Evolutionary conservation across 1,140 invertebrate genomes (phyloP).

Genomic region (Drosophila bifasciata): DNA sequence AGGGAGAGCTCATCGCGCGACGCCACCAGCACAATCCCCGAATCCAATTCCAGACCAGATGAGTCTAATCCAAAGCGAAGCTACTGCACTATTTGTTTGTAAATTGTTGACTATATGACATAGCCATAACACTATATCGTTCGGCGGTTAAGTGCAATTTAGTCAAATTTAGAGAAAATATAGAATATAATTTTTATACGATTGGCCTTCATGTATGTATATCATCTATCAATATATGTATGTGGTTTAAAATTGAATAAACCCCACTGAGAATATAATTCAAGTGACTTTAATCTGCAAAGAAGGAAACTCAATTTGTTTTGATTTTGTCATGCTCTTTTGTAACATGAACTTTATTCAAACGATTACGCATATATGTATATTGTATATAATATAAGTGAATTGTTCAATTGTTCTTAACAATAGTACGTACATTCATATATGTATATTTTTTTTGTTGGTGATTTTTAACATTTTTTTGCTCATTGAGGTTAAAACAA

Average conservation of each 20-base stretch:
- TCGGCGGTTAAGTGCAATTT: constrained; percentile 53
- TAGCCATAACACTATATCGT: constrained; percentile 8
- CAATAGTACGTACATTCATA: constrained; percentile 46
- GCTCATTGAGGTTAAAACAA: constrained; percentile 46
- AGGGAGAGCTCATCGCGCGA: background rate
- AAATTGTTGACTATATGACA: constrained; percentile 9
- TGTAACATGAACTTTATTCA: constrained; percentile 61
- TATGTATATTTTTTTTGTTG: constrained; percentile 42
- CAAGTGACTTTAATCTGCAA: background rate
- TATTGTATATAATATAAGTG: constrained; percentile 51
- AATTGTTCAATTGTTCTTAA: constrained; percentile 38
- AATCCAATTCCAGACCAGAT: constrained; percentile 19
- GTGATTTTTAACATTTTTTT: constrained; percentile 53
- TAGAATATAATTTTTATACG: constrained; percentile 28
- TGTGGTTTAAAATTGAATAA: constrained; percentile 25
- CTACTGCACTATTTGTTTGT: background rate
- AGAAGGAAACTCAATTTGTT: background rate
- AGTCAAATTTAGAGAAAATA: constrained; percentile 18
- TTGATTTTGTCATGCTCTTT: constrained; percentile 59
- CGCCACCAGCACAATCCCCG: background rate
- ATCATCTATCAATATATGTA: constrained; percentile 1
- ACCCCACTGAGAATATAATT: background rate
- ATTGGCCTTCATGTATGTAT: constrained; percentile 22
- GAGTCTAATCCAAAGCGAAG: constrained; percentile 26
- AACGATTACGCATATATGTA: constrained; percentile 56